Evolutionary conservation across 2,797 vertebrate genomes (phyloP).

Genomic region (Stomatorhinus walkeri): DNA sequence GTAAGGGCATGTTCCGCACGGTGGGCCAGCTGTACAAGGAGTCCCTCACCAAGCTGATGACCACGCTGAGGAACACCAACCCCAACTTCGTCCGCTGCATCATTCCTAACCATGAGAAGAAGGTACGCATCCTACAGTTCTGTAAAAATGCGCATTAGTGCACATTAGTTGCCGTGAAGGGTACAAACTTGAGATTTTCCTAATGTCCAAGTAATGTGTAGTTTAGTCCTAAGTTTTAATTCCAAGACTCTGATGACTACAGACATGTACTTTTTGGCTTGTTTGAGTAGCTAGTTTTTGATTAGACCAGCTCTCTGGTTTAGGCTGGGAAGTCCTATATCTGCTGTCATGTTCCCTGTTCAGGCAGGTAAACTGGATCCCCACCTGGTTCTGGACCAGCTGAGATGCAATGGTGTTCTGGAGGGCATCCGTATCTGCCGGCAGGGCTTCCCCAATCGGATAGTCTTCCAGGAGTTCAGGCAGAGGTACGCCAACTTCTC

Average conservation of each 20-base stretch:
- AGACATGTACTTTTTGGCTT: background rate
- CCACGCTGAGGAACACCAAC: constrained; percentile 76
- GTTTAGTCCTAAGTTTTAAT: background rate
- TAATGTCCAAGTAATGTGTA: background rate
- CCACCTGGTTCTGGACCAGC: constrained; percentile 73
- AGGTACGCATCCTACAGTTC: constrained; percentile 49
- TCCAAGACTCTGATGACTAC: background rate
- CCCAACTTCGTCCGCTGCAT: constrained; percentile 82
- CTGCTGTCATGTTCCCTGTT: background rate
- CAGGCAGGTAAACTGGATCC: constrained; percentile 77
- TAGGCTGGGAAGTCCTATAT: background rate
- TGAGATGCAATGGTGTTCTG: constrained; percentile 76
- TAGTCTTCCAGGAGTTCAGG: constrained; percentile 80
- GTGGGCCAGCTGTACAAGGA: constrained; percentile 81
- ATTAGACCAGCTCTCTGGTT: background rate
- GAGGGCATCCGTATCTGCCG: constrained; percentile 80
- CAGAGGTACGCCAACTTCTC: constrained; percentile 60
- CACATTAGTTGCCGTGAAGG: background rate
- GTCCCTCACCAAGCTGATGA: constrained; percentile 76
- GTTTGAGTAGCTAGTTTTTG: background rate
- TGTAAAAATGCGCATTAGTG: background rate
- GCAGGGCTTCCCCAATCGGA: constrained; percentile 77
- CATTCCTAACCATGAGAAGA: constrained; percentile 81
- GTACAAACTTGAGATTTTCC: background rate
- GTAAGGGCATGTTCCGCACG: constrained; percentile 80